Percentiles rank a stretch among this genome's conserved stretches.
Evolutionary conservation across 2,888 invertebrate species (phyloP).

Genomic region (Elysia crispata): DNA sequence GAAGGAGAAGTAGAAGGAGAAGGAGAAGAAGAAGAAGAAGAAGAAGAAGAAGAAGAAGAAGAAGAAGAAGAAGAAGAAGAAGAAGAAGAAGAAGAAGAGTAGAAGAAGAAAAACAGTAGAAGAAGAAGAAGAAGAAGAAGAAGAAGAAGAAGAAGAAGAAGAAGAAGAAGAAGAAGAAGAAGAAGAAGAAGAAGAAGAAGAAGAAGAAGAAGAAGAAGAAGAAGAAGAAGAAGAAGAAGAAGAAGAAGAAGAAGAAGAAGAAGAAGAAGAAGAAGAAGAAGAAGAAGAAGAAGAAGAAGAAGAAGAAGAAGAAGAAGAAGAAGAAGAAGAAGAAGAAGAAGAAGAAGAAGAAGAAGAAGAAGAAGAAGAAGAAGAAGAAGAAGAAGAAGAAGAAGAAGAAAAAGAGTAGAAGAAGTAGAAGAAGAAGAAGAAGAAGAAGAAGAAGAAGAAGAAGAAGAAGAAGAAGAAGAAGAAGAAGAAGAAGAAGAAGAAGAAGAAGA

Average conservation of each 20-base stretch:
- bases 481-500: not conserved
- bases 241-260: too few relatives aligned
- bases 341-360: not conserved
- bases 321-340: conserved; percentile 2
- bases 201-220: not conserved
- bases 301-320: not conserved
- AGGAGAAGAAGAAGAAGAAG: conserved; percentile 9
- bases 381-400: not conserved
- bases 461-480: not conserved
- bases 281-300: conserved; percentile 15
- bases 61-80: not conserved
- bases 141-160: conserved; percentile 1
- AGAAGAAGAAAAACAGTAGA: not conserved
- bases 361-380: not conserved
- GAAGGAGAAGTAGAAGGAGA: not conserved
- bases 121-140: not conserved
- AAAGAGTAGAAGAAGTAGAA: not conserved
- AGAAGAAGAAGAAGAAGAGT: not conserved
- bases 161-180: not conserved
- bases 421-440: not conserved
- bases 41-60: conserved; percentile 20
- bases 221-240: not conserved
- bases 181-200: not conserved
- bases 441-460: not conserved
- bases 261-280: too few relatives aligned